A percentile compares a stretch with the other conserved stretches of the same genome.
phyloP scores from a whole-genome alignment of 2,797 vertebrate genomes.

The Atherinosoma microstoma region DNA sequence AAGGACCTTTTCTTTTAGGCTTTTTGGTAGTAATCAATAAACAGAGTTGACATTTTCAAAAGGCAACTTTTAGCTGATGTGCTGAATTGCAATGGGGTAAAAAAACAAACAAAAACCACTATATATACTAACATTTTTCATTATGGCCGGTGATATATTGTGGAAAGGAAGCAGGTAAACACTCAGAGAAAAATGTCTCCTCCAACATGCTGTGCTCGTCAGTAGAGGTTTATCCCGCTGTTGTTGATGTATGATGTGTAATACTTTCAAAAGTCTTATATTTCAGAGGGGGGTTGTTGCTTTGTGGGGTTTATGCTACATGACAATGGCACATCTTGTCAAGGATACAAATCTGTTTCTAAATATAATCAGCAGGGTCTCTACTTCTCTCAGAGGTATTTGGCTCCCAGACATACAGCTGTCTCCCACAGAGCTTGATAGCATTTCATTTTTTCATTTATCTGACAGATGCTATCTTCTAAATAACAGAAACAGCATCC shows the following conservation, averaged over 20 bases:
- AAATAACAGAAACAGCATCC: slow-evolving; percentile 48
- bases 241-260: slow-evolving; percentile 7
- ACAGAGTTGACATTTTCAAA: slow-evolving; percentile 59
- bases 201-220: neutral
- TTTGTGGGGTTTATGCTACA: slow-evolving; percentile 28
- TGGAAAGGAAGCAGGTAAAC: neutral
- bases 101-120: slow-evolving; percentile 1
- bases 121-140: neutral
- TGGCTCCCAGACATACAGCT: slow-evolving; percentile 40
- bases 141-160: neutral
- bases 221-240: slow-evolving; percentile 31
- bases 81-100: slow-evolving; percentile 23
- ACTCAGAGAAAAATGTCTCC: slow-evolving; percentile 3
- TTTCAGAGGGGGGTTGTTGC: slow-evolving; percentile 1
- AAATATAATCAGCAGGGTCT: slow-evolving; percentile 32
- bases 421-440: slow-evolving; percentile 43
- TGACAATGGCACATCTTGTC: slow-evolving; percentile 24
- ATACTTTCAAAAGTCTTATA: slow-evolving; percentile 24
- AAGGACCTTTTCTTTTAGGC: slow-evolving; percentile 41
- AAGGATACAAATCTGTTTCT: slow-evolving; percentile 44
- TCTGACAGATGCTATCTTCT: slow-evolving; percentile 47
- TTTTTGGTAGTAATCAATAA: slow-evolving; percentile 49
- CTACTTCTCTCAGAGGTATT: slow-evolving; percentile 35
- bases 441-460: slow-evolving; percentile 67
- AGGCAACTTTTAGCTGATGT: slow-evolving; percentile 28